These are phyloP conservation scores for Macrosiphum euphorbiae DNA, from an alignment of 2,888 invertebrate species.

Conservation along the genomic window DNA sequence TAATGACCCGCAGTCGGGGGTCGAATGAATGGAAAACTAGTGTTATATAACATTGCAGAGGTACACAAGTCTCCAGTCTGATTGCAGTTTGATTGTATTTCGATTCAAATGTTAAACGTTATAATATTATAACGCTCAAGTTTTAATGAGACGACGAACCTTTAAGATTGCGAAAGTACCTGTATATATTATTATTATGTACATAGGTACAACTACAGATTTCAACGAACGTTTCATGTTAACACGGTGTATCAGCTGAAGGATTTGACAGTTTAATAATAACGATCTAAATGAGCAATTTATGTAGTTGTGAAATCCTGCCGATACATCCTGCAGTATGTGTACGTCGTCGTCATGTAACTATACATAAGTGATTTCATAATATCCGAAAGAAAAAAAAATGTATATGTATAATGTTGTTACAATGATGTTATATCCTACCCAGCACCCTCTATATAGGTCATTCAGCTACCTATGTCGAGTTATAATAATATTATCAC, in stretches of 20 bases:
- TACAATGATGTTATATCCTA: neutral
- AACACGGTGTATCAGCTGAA: neutral
- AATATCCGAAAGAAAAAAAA: neutral
- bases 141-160: neutral
- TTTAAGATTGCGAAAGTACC: neutral
- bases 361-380: neutral
- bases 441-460: neutral
- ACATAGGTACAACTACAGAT: neutral
- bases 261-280: neutral
- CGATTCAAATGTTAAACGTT: slow-evolving; percentile 17
- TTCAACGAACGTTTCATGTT: neutral
- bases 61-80: neutral
- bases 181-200: no score
- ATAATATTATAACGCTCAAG: neutral
- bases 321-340: neutral
- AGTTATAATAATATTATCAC: neutral
- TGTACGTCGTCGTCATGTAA: neutral
- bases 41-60: neutral
- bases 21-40: neutral
- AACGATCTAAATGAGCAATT: neutral
- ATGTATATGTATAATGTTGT: no score
- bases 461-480: neutral
- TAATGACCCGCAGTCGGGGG: slow-evolving; percentile 32
- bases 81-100: slow-evolving; percentile 25
- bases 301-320: neutral